phyloP scores from a whole-genome alignment of 2,797 vertebrate genomes.

The Sebastes matsubarae region DNA sequence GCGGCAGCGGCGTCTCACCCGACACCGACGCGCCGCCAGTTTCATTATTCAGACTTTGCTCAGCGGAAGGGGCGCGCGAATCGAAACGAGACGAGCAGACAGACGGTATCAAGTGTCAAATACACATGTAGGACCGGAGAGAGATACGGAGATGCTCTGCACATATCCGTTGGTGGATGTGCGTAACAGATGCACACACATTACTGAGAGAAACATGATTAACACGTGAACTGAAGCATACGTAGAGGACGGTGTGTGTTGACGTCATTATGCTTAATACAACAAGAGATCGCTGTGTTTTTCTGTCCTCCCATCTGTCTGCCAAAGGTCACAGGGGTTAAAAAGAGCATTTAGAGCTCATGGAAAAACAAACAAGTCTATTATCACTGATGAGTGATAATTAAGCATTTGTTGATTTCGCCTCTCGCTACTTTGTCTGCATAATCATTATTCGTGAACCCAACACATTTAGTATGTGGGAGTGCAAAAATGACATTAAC shows the following conservation, averaged over 20 bases:
- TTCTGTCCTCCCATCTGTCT: slow-evolving; percentile 46
- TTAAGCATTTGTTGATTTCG: slow-evolving; percentile 44
- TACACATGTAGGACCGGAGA: slow-evolving; percentile 35
- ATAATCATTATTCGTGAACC: slow-evolving; percentile 36
- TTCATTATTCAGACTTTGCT: slow-evolving; percentile 69
- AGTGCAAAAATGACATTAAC: slow-evolving; percentile 30
- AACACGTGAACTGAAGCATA: neutral
- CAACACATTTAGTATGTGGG: slow-evolving; percentile 45
- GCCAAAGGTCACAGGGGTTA: slow-evolving; percentile 46
- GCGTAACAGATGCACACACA: neutral
- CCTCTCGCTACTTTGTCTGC: slow-evolving; percentile 25
- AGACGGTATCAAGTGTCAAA: slow-evolving; percentile 36
- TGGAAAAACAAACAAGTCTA: slow-evolving; percentile 59
- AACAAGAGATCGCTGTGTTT: slow-evolving; percentile 26
- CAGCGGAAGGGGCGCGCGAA: neutral
- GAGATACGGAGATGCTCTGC: neutral
- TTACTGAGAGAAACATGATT: neutral
- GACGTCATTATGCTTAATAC: slow-evolving; percentile 23
- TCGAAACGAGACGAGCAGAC: slow-evolving; percentile 23
- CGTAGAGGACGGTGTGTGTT: neutral
- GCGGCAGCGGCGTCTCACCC: slow-evolving; percentile 50
- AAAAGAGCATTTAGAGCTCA: slow-evolving; percentile 43
- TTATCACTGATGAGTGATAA: slow-evolving; percentile 48
- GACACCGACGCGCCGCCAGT: slow-evolving; percentile 31
- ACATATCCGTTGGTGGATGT: neutral